Evolutionary conservation across 2,797 vertebrate species (phyloP), one percentile per base, ranked within the genome.

Genomic region (Thaleichthys pacificus): DNA sequence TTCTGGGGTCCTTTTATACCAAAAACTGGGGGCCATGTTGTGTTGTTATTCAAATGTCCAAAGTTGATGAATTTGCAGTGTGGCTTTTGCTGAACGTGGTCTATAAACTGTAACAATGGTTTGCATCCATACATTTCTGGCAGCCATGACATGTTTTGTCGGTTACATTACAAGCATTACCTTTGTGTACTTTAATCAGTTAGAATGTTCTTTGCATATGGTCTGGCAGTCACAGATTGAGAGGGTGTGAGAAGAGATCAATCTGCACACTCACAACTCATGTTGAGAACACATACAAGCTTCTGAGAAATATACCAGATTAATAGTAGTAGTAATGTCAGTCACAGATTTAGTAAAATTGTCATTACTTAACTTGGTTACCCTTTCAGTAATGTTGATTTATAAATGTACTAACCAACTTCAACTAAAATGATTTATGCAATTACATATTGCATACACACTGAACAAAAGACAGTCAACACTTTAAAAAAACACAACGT

Each of bases 61-160:
- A 92, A 92, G 80, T 83, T 93, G 93, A 92, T 93, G 92, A 94
- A 89, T 83, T 85, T 81, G 92, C 93, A 92, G 80, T 86, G 88
- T 85, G 84, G 84, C 84, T 89, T 92, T 88, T 91, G 91, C 90
- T 94, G 91, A 92, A 90, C 71, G 35, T 78, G 82, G 87, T 75
- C 84, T 77, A 82, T 84, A 82, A 91, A 89, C 80, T 80, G 63
- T 79, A 80, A 92, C 92, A 93, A 92, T 91, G 75, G 83, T 76
- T 85, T 70, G 77, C 80, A 80, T 92, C 91, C 86, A 92, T 93
- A 92, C 88, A 89, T 91, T 92, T 93, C 91, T 93, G 91, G 89
- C 91, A 92, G 84, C 70, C 49, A 75, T 85, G 78, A 78, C 82
- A 75, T 71, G 74, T 70, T 89, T 91, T 92, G 90, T 92, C 77